Percentiles rank a stretch among this genome's conserved stretches.
Conservation (phyloP, 2,888 invertebrate species). For the Neoitamus cyanurus region DNA sequence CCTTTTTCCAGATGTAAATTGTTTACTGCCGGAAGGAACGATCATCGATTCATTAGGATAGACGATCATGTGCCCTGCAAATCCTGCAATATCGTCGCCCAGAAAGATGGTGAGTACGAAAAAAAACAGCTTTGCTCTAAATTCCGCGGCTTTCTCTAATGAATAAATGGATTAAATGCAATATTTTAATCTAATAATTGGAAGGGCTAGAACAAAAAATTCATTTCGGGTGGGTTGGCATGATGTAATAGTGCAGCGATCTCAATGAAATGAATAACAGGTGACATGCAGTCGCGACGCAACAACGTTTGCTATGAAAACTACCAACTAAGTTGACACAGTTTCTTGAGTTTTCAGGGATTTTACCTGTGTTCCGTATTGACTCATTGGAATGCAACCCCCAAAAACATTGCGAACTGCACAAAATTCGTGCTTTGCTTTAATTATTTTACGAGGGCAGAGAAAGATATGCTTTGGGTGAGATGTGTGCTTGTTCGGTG, state of each 20-base stretch:
- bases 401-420: not conserved
- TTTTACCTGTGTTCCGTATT: not conserved
- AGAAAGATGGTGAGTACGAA: constrained; percentile 93
- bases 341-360: not conserved
- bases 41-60: too few relatives aligned
- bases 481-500: not conserved
- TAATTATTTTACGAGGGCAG: not conserved
- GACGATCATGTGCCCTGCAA: too few relatives aligned
- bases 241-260: not conserved
- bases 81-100: too few relatives aligned
- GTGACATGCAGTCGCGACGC: not conserved
- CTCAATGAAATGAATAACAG: constrained; percentile 50
- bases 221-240: constrained; percentile 34
- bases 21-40: too few relatives aligned
- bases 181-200: not conserved
- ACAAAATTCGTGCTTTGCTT: not conserved
- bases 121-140: not conserved
- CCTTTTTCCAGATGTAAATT: too few relatives aligned
- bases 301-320: not conserved
- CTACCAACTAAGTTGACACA: not conserved
- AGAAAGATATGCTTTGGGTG: not conserved
- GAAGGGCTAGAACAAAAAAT: not conserved
- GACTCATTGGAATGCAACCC: not conserved
- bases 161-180: not conserved
- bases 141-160: not conserved